Base-by-base conservation (phyloP, 2,888 invertebrate species). In the Andricus curvator region DNA sequence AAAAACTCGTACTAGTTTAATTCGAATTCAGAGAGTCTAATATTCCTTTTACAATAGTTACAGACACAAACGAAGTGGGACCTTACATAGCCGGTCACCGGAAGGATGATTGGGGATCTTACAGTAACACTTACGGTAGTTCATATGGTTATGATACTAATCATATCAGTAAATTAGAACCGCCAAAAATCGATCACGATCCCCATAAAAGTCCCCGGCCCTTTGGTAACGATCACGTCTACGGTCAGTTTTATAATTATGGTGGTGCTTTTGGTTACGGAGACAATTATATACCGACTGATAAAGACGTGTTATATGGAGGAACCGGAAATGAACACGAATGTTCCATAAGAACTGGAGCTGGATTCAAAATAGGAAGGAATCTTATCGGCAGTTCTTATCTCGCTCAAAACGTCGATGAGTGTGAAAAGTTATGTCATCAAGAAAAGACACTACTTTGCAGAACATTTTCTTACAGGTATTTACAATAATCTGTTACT, bases 401-500 rank as follows among this genome's bases (percentile, higher is more conserved):
- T 66, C 92, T 95, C 2, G 96, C 96, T 1, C 94, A 95, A 1
- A 95, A 95, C 22, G 94, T 97, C 17, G 95, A 96, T 25, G 96
- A 96, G 81, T 97, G 97, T 89, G 97, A 97, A 86, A 93, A 95
- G 0, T 94, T 96, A 13, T 97, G 97, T 90, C 95, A 95, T 77
- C 94, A 94, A 13, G 96, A 96, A 90, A 94, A 94, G 79, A 95
- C 95, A 81, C 97, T 97, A 89, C 94, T 94, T 88, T 97, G 97
- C 88, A 95, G 95, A 44, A 96, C 96, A 0, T 97, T 96, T 85
- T 96, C 96, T 84, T 97, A 95, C 89, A 95, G 96, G 96, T 96
- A 90, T 88, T 78, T 82, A 70, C 48, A 62, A 77, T 60, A 9
- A 64, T 29, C 29, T 29, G 22, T 56, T 9, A 51, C n/a, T 60